Conservation (phyloP, 2,888 invertebrate species). For the Temnothorax rugatulus region DNA sequence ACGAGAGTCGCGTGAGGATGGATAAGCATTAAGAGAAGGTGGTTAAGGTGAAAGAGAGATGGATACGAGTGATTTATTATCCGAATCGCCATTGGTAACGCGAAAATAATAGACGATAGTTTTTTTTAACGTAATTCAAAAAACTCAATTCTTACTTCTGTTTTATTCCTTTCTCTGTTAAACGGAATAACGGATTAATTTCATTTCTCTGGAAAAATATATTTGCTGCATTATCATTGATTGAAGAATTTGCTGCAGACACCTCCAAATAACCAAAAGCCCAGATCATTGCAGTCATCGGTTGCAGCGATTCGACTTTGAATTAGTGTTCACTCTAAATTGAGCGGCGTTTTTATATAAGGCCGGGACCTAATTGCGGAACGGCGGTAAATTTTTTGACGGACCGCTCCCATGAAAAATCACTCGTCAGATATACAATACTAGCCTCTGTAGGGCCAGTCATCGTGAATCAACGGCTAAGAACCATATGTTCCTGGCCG, state of each 20-base stretch:
- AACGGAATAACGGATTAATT: not conserved
- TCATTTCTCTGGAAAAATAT: not conserved
- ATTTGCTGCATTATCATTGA: not conserved
- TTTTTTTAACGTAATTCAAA: not conserved
- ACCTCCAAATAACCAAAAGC: not conserved
- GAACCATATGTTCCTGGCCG: constrained; percentile 74
- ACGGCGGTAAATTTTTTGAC: constrained; percentile 63
- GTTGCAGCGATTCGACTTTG: constrained; percentile 26
- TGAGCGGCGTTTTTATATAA: constrained; percentile 46
- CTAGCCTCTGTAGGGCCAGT: constrained; percentile 72
- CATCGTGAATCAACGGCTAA: constrained; percentile 72
- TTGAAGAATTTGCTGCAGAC: not conserved
- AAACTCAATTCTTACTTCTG: not conserved
- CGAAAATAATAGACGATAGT: constrained; percentile 24
- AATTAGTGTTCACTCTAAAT: constrained; percentile 21
- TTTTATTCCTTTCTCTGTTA: not conserved
- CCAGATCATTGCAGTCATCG: not conserved
- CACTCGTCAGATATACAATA: constrained; percentile 71
- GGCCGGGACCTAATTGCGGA: constrained; percentile 48
- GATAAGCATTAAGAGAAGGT: constrained; percentile 35
- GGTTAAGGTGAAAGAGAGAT: constrained; percentile 18
- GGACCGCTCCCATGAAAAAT: constrained; percentile 72
- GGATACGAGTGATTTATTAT: constrained; percentile 34
- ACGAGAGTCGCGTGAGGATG: constrained; percentile 32
- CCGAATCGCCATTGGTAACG: constrained; percentile 24